A percentile compares a stretch with the other conserved stretches of the same genome.
Evolutionary conservation across 2,888 invertebrate species (phyloP).

Genomic region (Agriopis leucophaearia): DNA sequence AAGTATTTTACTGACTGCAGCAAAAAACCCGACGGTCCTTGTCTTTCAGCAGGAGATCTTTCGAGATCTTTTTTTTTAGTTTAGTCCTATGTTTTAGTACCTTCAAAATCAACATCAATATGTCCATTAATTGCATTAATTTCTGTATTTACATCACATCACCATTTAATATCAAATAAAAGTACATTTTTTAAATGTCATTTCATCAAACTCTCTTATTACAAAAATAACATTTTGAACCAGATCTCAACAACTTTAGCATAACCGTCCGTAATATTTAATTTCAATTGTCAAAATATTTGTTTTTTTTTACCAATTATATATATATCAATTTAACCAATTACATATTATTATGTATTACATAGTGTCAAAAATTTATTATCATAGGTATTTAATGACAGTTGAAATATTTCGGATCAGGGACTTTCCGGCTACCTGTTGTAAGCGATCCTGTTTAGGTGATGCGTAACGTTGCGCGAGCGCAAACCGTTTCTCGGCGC

Average conservation of each 20-base stretch:
- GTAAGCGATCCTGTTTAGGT: too few relatives aligned
- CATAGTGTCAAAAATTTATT: not conserved
- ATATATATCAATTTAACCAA: too few relatives aligned
- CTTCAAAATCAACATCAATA: not conserved
- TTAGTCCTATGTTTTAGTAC: too few relatives aligned
- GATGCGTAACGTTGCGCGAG: too few relatives aligned
- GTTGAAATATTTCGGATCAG: not conserved
- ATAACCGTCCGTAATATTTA: not conserved
- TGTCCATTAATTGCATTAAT: not conserved
- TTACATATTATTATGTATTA: too few relatives aligned
- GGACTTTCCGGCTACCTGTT: not conserved
- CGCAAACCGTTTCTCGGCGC: too few relatives aligned
- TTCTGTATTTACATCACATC: not conserved
- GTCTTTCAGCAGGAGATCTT: too few relatives aligned
- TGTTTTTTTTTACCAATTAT: too few relatives aligned
- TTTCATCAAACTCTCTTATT: slow-evolving; percentile 7
- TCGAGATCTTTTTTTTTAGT: too few relatives aligned
- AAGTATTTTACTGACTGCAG: too few relatives aligned
- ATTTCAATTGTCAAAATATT: not conserved
- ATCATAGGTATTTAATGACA: not conserved
- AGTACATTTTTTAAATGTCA: not conserved
- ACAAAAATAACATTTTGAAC: slow-evolving; percentile 17
- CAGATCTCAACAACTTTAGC: slow-evolving; percentile 3
- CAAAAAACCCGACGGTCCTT: too few relatives aligned
- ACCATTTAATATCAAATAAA: not conserved